Evolutionary conservation across 2,797 vertebrate genomes (phyloP).

Genomic region (Ammospiza maritima): DNA sequence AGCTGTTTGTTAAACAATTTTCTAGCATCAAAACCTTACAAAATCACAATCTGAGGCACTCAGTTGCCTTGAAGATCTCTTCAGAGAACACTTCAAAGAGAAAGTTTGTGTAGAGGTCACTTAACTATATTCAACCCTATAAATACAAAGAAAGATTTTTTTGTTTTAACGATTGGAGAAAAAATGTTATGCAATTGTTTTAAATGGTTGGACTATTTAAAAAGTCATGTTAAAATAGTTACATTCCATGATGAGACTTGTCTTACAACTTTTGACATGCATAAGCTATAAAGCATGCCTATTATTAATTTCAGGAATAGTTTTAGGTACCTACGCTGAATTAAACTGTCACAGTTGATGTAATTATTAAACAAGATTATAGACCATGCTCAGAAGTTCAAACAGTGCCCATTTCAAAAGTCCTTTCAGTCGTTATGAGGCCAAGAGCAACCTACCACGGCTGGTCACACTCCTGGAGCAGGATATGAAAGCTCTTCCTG

Average conservation of each 20-base stretch:
- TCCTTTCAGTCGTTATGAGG: conserved; percentile 26
- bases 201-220: conserved; percentile 21
- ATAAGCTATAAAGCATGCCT: conserved; percentile 32
- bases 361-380: conserved; percentile 58
- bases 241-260: neutral
- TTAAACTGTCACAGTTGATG: conserved; percentile 52
- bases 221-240: conserved; percentile 41
- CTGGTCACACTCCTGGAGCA: neutral
- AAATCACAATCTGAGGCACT: conserved; percentile 51
- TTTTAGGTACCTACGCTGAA: conserved; percentile 40
- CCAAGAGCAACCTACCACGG: conserved; percentile 32
- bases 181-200: conserved; percentile 26
- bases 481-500: conserved; percentile 31
- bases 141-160: conserved; percentile 31
- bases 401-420: conserved; percentile 48
- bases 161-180: conserved; percentile 43
- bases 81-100: conserved; percentile 64
- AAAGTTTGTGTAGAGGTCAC: conserved; percentile 31
- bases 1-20: conserved; percentile 65
- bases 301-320: conserved; percentile 50
- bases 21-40: conserved; percentile 65
- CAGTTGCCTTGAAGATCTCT: conserved; percentile 57
- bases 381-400: conserved; percentile 49
- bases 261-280: conserved; percentile 42
- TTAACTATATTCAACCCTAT: neutral